These are phyloP conservation scores for Ibycter americanus DNA, from an alignment of 2,797 vertebrate genomes.

Conservation along the genomic window DNA sequence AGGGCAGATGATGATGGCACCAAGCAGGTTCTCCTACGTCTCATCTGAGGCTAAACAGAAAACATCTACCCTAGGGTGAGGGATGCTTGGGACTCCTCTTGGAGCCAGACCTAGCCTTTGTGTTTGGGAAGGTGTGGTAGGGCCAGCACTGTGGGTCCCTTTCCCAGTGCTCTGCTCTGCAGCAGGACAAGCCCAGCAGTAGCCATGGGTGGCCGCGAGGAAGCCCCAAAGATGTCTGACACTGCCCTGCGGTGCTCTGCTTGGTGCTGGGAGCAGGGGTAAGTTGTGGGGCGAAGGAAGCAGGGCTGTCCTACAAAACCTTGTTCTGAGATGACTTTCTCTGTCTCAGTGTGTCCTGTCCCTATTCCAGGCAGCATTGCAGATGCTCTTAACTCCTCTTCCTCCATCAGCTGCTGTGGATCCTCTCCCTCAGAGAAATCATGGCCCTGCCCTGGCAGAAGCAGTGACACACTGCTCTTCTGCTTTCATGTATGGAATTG, in stretches of 20 bases:
- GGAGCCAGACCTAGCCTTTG: background rate
- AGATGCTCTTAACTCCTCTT: background rate
- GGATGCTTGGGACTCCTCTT: background rate
- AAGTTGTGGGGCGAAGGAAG: background rate
- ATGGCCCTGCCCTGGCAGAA: background rate
- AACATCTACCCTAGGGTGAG: background rate
- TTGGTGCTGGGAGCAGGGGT: background rate
- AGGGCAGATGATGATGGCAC: too few species aligned
- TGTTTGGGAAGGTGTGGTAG: accelerated
- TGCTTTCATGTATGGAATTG: too few species aligned
- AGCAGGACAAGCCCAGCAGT: background rate
- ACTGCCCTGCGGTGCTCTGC: accelerated
- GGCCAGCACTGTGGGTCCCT: background rate
- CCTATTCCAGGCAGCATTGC: accelerated
- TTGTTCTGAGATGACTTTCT: background rate
- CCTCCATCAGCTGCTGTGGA: background rate
- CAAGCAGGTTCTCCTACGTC: accelerated
- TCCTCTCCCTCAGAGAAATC: background rate
- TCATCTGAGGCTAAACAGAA: background rate
- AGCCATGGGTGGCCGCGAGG: background rate
- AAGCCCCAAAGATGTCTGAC: accelerated
- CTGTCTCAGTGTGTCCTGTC: accelerated
- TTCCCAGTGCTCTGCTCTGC: background rate
- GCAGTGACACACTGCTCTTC: background rate
- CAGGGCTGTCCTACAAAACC: background rate